A percentile compares a stretch with the other conserved stretches of the same genome.
Conservation (phyloP, 2,888 invertebrate species). For the Cataglyphis cursor region DNA sequence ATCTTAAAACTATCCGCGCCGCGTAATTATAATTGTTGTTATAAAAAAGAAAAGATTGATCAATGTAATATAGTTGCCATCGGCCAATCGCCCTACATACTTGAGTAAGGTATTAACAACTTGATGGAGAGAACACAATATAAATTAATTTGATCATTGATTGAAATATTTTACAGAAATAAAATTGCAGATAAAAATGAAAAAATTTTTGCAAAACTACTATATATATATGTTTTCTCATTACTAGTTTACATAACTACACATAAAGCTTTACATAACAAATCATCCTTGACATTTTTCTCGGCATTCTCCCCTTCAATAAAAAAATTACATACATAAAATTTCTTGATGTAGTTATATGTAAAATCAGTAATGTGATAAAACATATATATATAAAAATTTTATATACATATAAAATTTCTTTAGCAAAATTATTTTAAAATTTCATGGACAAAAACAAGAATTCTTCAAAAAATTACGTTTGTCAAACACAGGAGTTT, state of each 20-base stretch:
- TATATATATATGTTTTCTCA: neutral
- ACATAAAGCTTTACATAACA: neutral
- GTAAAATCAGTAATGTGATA: too few relatives aligned
- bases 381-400: neutral
- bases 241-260: neutral
- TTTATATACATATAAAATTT: neutral
- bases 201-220: neutral
- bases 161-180: neutral
- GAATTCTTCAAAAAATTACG: neutral
- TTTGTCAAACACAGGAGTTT: neutral
- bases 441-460: neutral
- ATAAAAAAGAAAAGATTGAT: neutral
- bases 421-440: neutral
- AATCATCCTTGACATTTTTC: neutral
- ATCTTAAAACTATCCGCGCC: neutral
- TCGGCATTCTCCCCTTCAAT: neutral
- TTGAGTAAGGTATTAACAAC: neutral
- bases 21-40: neutral
- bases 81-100: neutral
- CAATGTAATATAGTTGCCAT: neutral
- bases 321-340: neutral
- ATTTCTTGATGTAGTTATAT: too few relatives aligned
- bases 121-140: neutral
- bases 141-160: neutral
- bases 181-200: neutral